Conservation (phyloP, 2,888 invertebrate genomes). For the Lycophotia porphyrea region DNA sequence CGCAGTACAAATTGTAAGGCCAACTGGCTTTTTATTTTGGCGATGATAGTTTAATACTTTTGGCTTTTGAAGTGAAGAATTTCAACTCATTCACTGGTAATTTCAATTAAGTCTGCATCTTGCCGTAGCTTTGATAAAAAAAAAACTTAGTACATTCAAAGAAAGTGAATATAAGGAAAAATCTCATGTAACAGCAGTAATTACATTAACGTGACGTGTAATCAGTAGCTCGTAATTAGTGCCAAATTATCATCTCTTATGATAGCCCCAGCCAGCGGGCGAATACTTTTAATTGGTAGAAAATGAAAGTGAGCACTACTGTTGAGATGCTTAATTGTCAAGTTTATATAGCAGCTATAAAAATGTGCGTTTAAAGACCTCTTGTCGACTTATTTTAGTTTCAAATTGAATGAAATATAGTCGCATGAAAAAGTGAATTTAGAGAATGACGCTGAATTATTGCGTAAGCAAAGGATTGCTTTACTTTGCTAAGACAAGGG, state of each 20-base stretch:
- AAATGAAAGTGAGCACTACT: conserved; percentile 69
- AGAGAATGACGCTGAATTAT: neutral
- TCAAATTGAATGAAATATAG: conserved; percentile 22
- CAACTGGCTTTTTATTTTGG: neutral
- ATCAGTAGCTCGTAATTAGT: conserved; percentile 56
- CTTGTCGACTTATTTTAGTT: conserved; percentile 12
- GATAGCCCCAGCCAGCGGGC: conserved; percentile 40
- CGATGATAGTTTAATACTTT: neutral
- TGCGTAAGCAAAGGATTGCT: neutral
- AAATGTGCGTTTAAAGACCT: conserved; percentile 23
- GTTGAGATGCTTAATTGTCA: conserved; percentile 51
- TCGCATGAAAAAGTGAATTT: conserved; percentile 13
- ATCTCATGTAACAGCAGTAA: conserved; percentile 49
- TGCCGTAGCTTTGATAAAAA: neutral
- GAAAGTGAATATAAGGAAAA: conserved; percentile 59
- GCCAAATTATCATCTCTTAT: conserved; percentile 62
- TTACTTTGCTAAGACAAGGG: neutral
- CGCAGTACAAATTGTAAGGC: neutral
- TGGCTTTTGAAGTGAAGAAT: neutral
- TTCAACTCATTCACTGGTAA: neutral
- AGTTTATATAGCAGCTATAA: conserved; percentile 41
- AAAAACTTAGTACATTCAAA: conserved; percentile 13
- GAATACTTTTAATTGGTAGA: conserved; percentile 71
- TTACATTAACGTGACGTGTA: conserved; percentile 57
- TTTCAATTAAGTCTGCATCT: neutral